Evolutionary conservation across 2,888 invertebrate genomes (phyloP), one percentile per base, ranked within the genome.

Genomic region (Xestia xanthographa): DNA sequence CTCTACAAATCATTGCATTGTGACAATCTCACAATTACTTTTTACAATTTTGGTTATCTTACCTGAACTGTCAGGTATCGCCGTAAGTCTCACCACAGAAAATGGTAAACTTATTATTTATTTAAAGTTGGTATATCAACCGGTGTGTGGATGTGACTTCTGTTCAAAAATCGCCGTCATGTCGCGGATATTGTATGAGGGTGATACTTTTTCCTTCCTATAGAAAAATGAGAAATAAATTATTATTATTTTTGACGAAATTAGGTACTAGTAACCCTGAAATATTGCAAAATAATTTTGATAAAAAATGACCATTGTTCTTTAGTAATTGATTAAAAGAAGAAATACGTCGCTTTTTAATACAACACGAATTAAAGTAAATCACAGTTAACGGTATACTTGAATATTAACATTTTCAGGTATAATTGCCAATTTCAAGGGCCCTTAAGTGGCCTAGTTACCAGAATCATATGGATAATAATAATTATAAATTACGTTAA

Each of bases 91-190:
- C 81, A 81, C 79, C 71, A 87, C 76, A 79, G 65, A 65, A 62
- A 72, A 53, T 75, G 68, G 75, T 87, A 69, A 79, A 82, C 80
- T 80, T 85, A 86, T 72, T 5, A 69, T 41, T 66, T 74, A 76
- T 50, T 34, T 63, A 72, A 79, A 77, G 20, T 73, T 80, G 76
- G 66, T 70, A 20, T 62, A 89, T 93, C 93, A 95, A 84, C 94
- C 95, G 71, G 89, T 90, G 86, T 91, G 91, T 6, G 90, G 90
- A 78, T 95, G 95, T 79, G 97, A 97, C 92, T 98, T 98, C 91
- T 98, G 97, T 94, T 98, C 98, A 92, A 98, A 98, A 92, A 98
- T 97, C 83, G 98, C 98, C 80, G 98, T 97, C 97, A 98, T 98
- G 92, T 98, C 98, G 88, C 98, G 97, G 88, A 98, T 98, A 92